A percentile compares a stretch with the other conserved stretches of the same genome.
Conservation (phyloP, 2,888 invertebrate genomes). For the Drosophila atripex region DNA sequence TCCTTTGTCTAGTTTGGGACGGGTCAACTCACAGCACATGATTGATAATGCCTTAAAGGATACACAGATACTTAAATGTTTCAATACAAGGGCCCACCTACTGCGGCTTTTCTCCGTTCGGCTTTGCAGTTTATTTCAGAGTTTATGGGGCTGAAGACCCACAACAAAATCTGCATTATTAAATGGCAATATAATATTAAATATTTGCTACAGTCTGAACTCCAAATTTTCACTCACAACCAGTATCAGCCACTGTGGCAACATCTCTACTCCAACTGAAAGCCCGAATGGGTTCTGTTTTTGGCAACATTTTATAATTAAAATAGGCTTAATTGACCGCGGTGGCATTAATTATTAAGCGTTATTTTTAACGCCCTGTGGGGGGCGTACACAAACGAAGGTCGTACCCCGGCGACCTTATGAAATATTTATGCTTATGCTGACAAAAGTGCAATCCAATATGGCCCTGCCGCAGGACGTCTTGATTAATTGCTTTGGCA, state of each 20-base stretch:
- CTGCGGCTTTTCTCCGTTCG: constrained; percentile 50
- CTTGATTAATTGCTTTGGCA: constrained; percentile 71
- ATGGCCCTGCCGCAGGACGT: constrained; percentile 42
- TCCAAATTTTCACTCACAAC: constrained; percentile 10
- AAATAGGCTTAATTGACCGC: constrained; percentile 57
- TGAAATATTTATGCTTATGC: constrained; percentile 11
- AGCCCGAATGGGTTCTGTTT: constrained; percentile 14
- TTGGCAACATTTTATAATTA: constrained; percentile 55
- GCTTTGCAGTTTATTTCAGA: constrained; percentile 41
- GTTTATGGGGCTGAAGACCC: background rate
- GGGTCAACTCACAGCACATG: constrained; percentile 58
- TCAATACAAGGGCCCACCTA: constrained; percentile 37
- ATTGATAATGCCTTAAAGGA: constrained; percentile 29
- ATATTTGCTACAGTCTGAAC: too few relatives aligned
- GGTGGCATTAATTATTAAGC: constrained; percentile 20
- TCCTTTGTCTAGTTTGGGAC: constrained; percentile 52
- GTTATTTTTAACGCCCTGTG: constrained; percentile 21
- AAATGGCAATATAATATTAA: background rate
- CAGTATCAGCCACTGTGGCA: background rate
- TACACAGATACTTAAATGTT: background rate
- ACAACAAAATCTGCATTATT: constrained; percentile 25
- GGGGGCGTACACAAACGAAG: constrained; percentile 10
- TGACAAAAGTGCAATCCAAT: constrained; percentile 40
- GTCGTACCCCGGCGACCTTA: background rate
- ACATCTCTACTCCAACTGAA: constrained; percentile 17